A percentile compares a stretch with the other conserved stretches of the same genome.
Conservation (phyloP, 2,888 invertebrate species). For the Sphaerophoria rueppellii region DNA sequence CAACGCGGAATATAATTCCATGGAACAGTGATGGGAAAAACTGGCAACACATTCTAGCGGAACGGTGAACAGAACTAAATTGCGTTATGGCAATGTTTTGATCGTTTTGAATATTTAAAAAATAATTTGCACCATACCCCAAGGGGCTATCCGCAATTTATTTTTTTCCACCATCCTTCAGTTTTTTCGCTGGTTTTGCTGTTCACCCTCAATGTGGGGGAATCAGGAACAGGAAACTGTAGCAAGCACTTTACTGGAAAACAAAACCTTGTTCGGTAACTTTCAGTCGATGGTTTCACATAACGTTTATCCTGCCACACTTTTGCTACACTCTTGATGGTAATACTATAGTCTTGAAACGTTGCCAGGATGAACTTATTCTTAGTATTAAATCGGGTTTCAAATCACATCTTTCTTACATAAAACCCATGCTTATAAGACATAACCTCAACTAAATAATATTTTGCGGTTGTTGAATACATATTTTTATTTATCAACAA, state of each 20-base stretch:
- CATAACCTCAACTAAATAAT: no score
- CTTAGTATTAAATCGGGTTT: no score
- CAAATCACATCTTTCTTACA: no score
- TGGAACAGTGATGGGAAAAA: slow-evolving; percentile 19
- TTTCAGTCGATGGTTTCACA: slow-evolving; percentile 66
- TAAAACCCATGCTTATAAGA: no score
- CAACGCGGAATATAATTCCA: slow-evolving; percentile 30
- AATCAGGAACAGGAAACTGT: neutral
- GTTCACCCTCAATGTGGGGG: no score
- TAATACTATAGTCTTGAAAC: slow-evolving; percentile 7
- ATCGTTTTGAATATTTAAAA: slow-evolving; percentile 76
- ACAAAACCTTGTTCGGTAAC: slow-evolving; percentile 56
- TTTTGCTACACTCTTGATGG: slow-evolving; percentile 17
- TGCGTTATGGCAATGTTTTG: slow-evolving; percentile 74
- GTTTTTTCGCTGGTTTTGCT: neutral
- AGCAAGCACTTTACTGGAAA: neutral
- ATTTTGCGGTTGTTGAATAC: no score
- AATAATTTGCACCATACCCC: slow-evolving; percentile 75
- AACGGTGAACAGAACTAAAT: slow-evolving; percentile 73
- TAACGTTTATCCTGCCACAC: slow-evolving; percentile 66
- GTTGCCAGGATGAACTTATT: neutral
- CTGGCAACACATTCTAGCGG: slow-evolving; percentile 58
- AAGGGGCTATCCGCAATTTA: slow-evolving; percentile 71
- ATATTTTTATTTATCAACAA: neutral
- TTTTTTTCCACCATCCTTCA: slow-evolving; percentile 52